Base-by-base conservation (phyloP, 2,113 vertebrate genomes). In the Struthio camelus region DNA sequence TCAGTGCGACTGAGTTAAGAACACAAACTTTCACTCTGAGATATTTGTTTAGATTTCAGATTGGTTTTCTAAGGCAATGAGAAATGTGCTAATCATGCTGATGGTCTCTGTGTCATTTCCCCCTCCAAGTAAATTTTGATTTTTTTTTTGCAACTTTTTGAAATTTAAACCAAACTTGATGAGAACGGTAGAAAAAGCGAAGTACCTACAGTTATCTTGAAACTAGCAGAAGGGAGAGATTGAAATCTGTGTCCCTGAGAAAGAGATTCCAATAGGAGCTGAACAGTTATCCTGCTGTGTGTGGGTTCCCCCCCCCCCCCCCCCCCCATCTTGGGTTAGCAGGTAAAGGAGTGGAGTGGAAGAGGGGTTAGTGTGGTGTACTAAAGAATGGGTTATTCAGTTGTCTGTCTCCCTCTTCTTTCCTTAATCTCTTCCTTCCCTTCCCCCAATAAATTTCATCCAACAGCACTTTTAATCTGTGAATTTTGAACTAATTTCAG, bases 341-440 rank as follows among this genome's bases (percentile, higher is more conserved):
- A 34, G 24, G 12, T n/a, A 50, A 65, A 16, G 23, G 62, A 38
- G 5, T 1, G 0, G 34, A 56, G 32, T 51, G 42, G 51, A 69
- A 51, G 34, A 75, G 58, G 42, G 24, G 13, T 48, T 65, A 80
- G 34, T 17, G 8, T 75, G 40, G 8, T 77, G 14, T 70, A 46
- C 10, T 90, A 24, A 89, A 77, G 54, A 70, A 62, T 19, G 27
- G 42, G 6, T 90, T 89, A 34, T 66, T 94, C 62, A 54, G 11
- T 81, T 94, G 46, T 94, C 10, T 24, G 16, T 91, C 85, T 91
- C 93, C 42, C 48, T 89, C 83, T 80, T 90, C 44, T 90, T 72
- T 93, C 80, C 42, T 59, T 95, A 94, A 82, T 96, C 53, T 67
- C 14, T 56, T 92, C 76, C 6, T 90, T 10, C 7, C 8, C 16